Evolutionary conservation across 2,888 invertebrate species (phyloP).

Genomic region (Caenorhabditis angaria): DNA sequence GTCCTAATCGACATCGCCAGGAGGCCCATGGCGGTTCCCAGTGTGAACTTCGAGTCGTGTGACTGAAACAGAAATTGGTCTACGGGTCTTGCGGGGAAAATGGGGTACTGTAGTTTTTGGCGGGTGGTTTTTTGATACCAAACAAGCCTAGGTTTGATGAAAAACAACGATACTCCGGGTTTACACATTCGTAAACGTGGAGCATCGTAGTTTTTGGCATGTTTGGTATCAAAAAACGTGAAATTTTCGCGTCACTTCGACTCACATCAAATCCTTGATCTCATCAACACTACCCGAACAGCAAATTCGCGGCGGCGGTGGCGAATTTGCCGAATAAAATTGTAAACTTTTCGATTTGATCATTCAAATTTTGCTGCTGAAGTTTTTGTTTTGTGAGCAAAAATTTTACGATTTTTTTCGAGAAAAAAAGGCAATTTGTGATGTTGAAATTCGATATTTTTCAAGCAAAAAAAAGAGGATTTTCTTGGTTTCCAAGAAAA

Average conservation of each 20-base stretch:
- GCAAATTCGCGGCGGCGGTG: conserved; percentile 38
- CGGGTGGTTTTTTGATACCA: too few relatives aligned
- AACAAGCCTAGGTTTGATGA: too few relatives aligned
- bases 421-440: conserved; percentile 16
- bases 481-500: conserved; percentile 6
- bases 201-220: too few relatives aligned
- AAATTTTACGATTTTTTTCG: conserved; percentile 2
- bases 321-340: conserved; percentile 33
- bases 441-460: background rate
- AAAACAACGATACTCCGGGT: too few relatives aligned
- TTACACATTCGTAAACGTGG: too few relatives aligned
- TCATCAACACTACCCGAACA: conserved; percentile 55
- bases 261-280: conserved; percentile 51
- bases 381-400: background rate
- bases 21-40: conserved; percentile 89
- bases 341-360: conserved; percentile 50
- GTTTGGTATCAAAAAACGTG: too few relatives aligned
- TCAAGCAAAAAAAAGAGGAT: conserved; percentile 6
- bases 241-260: background rate
- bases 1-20: conserved; percentile 78
- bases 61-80: conserved; percentile 62
- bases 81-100: too few relatives aligned
- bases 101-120: too few relatives aligned
- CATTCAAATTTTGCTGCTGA: conserved; percentile 22
- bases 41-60: conserved; percentile 58